Base-by-base conservation (phyloP, 2,797 vertebrate species). In the Smutsia gigantea region DNA sequence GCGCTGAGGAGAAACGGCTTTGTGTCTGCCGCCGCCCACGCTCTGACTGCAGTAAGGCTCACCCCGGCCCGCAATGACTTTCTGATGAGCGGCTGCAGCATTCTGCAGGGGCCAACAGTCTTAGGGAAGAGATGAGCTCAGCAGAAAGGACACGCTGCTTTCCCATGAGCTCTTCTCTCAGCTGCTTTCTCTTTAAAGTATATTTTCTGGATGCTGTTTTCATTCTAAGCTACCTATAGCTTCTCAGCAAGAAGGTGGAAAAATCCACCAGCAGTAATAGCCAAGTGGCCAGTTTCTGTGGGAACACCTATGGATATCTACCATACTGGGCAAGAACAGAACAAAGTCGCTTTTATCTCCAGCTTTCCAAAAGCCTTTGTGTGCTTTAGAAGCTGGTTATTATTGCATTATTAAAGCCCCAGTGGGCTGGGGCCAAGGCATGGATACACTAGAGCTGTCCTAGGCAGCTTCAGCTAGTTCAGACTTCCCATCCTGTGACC, bases 381-480 rank as follows among this genome's bases (percentile, higher is more conserved):
- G 27, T 59, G 82, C 96, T 87, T 91, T 66, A 82, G 85, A 97
- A 98, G 97, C 98, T 72, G 95, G 97, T 97, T 95, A 94, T 97
- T 97, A 96, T 72, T 95, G 97, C 90, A 91, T 98, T 98, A 97
- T 97, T 98, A 98, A 98, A 98, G 97, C 84, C 94, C 96, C 95
- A 96, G 97, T 86, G 95, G 97, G 97, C 95, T 37, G 31, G 66
- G 97, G 97, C 98, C 98, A 97, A 97, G 97, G 68, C 96, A 66
- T 96, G 96, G 97, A 96, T 90, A 77, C 72, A 23, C 96, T 63
- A 89, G 97, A 94, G 95, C 97, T 87, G 96, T 97, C 97, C 23
- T 37, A 93, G 97, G 98, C 98, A 96, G 98, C 95, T 96, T 95
- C 92, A 91, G 95, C 98, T 93, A 82, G 97, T 96, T 98, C 95